Conservation (phyloP, 2,888 invertebrate genomes). For the Papilio gigon region DNA sequence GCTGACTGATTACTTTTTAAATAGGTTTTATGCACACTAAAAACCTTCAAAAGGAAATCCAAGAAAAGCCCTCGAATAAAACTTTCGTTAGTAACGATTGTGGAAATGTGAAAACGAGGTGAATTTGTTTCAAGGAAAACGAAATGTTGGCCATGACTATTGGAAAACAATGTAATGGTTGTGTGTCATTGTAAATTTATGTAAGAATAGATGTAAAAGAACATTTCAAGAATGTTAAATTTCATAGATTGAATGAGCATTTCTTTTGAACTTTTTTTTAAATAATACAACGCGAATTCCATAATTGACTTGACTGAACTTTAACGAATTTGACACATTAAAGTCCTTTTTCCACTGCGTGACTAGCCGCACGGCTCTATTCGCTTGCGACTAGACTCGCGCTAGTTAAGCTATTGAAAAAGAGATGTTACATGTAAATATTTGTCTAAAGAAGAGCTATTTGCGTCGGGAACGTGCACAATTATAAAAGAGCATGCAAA, state of each 20-base stretch:
- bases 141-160: constrained; percentile 57
- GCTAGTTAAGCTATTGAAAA: neutral
- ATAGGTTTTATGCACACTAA: constrained; percentile 81
- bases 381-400: neutral
- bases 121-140: constrained; percentile 63
- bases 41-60: constrained; percentile 77
- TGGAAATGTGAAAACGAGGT: constrained; percentile 59
- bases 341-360: neutral
- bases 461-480: constrained; percentile 9
- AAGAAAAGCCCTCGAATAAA: constrained; percentile 58
- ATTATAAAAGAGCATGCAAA: constrained; percentile 37
- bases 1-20: constrained; percentile 83
- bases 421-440: neutral
- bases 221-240: neutral
- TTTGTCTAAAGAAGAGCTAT: constrained; percentile 6
- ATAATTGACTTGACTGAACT: no score
- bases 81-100: constrained; percentile 65
- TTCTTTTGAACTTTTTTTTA: neutral
- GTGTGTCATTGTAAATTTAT: neutral
- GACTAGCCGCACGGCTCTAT: no score
- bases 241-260: neutral
- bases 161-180: constrained; percentile 24
- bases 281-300: no score
- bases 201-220: neutral
- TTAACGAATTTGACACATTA: no score